Evolutionary conservation across 2,888 invertebrate species (phyloP), one percentile per base, ranked within the genome.

Genomic region (Zonitis immaculata): DNA sequence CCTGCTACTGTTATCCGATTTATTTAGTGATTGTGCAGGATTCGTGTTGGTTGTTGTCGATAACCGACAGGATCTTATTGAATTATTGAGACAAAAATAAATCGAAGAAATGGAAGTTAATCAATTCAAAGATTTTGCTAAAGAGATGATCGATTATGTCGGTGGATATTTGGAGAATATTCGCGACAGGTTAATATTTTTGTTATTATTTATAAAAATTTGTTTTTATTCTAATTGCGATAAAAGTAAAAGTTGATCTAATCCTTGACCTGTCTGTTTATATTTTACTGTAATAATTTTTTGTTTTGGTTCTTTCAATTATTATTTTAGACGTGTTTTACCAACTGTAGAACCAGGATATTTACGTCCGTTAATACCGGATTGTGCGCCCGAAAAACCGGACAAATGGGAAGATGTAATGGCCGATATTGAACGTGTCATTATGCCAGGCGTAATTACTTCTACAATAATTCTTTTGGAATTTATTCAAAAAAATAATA

Each of bases 391-490:
- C 0, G 80, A 84, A 63, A 79, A 86, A 59, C 85, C 94, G 0
- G 96, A 98, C 71, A 82, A 83, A 42, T 99, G 95, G 94, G 85
- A 91, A 58, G 87, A 89, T 49, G 89, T 99, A 50, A 88, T 98
- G 85, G 82, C 84, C 5, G 98, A 98, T 73, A 84, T 99, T 57
- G 97, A 98, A 74, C 80, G 88, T 49, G 90, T 96, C 51, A 91
- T 99, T 61, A 97, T 98, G 96, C 96, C 97, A 0, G 98, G 98
- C 44, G 93, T 83, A 73, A n/a, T n/a, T n/a, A n/a, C n/a, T n/a
- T n/a, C n/a, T n/a, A n/a, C n/a, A n/a, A n/a, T n/a, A n/a, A n/a
- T n/a, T n/a, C n/a, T 30, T 28, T 30, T 12, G 27, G n/a, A 12
- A 16, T 32, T 35, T 48, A 9, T 27, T 35, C 11, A 12, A 35